Percentiles rank a stretch among this genome's conserved stretches.
phyloP scores from a whole-genome alignment of 2,797 vertebrate genomes.

The Brotula barbata region DNA sequence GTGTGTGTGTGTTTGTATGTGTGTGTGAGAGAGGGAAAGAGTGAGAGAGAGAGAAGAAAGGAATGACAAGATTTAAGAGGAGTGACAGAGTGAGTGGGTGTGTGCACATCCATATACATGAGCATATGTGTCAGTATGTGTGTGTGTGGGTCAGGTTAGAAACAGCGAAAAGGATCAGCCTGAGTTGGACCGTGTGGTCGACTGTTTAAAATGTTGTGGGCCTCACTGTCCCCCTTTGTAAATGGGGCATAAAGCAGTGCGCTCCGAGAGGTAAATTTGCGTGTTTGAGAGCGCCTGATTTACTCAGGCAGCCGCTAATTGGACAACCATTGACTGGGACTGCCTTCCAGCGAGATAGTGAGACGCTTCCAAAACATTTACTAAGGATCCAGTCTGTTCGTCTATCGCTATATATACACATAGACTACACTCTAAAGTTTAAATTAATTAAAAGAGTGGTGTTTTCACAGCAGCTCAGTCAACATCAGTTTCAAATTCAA shows the following conservation, averaged over 20 bases:
- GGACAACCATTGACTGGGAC: conserved; percentile 17
- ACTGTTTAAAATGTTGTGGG: not conserved
- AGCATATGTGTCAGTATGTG: conserved; percentile 18
- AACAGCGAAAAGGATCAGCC: not conserved
- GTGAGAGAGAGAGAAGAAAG: conserved; percentile 18
- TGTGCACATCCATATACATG: conserved; percentile 10
- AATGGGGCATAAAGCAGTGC: conserved; percentile 8
- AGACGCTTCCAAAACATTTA: not conserved
- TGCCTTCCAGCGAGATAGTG: not conserved
- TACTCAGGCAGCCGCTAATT: conserved; percentile 31
- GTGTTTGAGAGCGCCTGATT: conserved; percentile 12
- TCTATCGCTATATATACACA: too few species aligned
- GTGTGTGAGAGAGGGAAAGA: conserved; percentile 10
- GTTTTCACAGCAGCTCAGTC: too few species aligned
- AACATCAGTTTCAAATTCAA: too few species aligned
- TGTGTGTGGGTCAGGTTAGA: too few species aligned
- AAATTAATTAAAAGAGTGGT: not conserved
- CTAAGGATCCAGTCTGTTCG: too few species aligned
- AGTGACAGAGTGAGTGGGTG: not conserved
- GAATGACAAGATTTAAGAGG: conserved; percentile 17
- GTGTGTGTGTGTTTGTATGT: conserved; percentile 2
- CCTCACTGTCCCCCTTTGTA: not conserved
- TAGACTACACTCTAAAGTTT: too few species aligned
- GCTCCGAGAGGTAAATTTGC: conserved; percentile 10
- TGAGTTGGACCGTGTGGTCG: not conserved